Evolutionary conservation across 2,113 vertebrate species (phyloP).

Genomic region (Narcine bancroftii): DNA sequence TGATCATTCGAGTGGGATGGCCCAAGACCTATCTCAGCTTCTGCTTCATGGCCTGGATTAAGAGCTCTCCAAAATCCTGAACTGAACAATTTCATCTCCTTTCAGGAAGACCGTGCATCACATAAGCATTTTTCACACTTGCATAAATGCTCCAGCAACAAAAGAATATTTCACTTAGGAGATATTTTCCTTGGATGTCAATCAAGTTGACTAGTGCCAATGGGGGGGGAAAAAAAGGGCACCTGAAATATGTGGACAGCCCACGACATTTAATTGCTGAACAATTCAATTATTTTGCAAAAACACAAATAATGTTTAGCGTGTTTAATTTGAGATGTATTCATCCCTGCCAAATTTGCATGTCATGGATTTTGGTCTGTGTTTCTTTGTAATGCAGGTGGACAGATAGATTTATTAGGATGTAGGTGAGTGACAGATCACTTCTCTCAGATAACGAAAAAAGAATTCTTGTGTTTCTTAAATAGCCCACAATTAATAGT

Average conservation of each 20-base stretch:
- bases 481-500: not conserved
- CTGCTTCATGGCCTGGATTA: not conserved
- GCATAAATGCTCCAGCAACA: not conserved
- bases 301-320: not conserved
- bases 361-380: not conserved
- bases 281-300: not conserved
- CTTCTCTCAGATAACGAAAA: not conserved
- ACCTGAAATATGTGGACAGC: not conserved
- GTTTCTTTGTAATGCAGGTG: not conserved
- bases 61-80: not conserved
- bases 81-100: not conserved
- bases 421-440: not conserved
- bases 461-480: not conserved
- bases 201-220: constrained; percentile 22
- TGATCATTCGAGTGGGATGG: not conserved
- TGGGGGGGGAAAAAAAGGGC: too few relatives aligned
- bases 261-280: not conserved
- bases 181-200: not conserved
- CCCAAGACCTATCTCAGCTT: not conserved
- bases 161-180: not conserved
- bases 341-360: not conserved
- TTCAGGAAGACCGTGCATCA: not conserved
- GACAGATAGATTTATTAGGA: not conserved
- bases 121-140: not conserved
- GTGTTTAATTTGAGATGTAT: not conserved